Base-by-base conservation (phyloP, 2,888 invertebrate species). In the Unio pictorum region DNA sequence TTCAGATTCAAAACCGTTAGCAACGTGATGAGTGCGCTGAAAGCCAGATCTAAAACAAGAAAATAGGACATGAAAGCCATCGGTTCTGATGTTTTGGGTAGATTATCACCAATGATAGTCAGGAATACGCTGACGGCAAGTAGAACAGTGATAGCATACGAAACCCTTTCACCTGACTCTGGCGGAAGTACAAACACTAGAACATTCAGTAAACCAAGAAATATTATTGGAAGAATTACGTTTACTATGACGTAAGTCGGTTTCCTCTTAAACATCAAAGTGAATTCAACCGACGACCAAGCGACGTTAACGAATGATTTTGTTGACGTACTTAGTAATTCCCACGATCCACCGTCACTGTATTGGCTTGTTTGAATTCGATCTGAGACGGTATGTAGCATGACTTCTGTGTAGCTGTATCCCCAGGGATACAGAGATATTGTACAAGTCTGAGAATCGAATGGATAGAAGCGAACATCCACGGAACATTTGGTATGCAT, bases 101-200 rank as follows among this genome's bases (percentile, higher is more conserved):
- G 62, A 58, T 68, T 75, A 18, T 76, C 78, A 56, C 73, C 74
- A 4, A 80, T 73, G 61, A 80, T 76, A 0, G 80, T 80, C 68
- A 80, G 68, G 57, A 76, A 80, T 4, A 80, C 78, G 11, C 78
- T 76, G 65, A 76, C 75, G 0, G 80, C 68, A 18, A 80, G 66
- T n/a, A 80, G 69, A n/a, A 78, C 80, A 18, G 80, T 80, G 17
- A 80, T 76, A 23, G 73, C 72, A 30, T 70, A 80, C 0, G 76
- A 75, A 8, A 80, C 74, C 8, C 78, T 61, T 64, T 80, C 80
- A 15, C 80, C 80, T 4, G 80, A 80, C 15, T 78, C 78, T 0
- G 74, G 69, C 15, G 75, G 70, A 11, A 80, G 65, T 4, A 80
- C 18, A 62, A 80, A 80, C 4, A 78, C 78, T 28, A 80, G 61